Conservation (phyloP, 2,113 vertebrate genomes). For the Melanostigma gelatinosum region DNA sequence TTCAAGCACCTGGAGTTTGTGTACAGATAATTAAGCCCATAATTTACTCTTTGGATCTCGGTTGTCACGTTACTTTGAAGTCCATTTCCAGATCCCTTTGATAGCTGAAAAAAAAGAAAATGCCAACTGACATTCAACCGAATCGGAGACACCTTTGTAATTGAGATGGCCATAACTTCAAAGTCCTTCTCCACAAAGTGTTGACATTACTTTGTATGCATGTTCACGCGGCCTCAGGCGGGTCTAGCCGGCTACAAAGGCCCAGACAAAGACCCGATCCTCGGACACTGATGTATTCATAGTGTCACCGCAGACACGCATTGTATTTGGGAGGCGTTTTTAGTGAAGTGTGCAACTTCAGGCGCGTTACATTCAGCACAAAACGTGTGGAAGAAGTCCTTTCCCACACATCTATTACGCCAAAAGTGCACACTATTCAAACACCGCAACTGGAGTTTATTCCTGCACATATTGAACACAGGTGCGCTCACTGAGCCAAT, state of each 20-base stretch:
- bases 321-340: not conserved
- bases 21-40: not conserved
- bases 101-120: not conserved
- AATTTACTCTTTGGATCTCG: not conserved
- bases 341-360: slow-evolving; percentile 16
- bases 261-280: not conserved
- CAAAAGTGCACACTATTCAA: not conserved
- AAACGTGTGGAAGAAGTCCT: slow-evolving; percentile 27
- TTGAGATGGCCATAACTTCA: slow-evolving; percentile 11
- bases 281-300: not conserved
- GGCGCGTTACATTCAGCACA: not conserved
- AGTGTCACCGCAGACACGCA: not conserved
- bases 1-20: slow-evolving; percentile 16
- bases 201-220: slow-evolving; percentile 14
- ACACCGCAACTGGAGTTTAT: slow-evolving; percentile 10
- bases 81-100: not conserved
- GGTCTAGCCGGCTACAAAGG: not conserved
- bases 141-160: slow-evolving; percentile 14
- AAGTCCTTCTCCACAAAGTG: slow-evolving; percentile 15
- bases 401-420: slow-evolving; percentile 21
- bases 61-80: slow-evolving; percentile 10
- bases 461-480: slow-evolving; percentile 56
- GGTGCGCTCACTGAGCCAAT: slow-evolving; percentile 45
- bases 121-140: not conserved
- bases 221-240: slow-evolving; percentile 12